Percentiles rank a stretch among this genome's conserved stretches.
phyloP scores from a whole-genome alignment of 2,888 invertebrate genomes.

The Apoda limacodes region DNA sequence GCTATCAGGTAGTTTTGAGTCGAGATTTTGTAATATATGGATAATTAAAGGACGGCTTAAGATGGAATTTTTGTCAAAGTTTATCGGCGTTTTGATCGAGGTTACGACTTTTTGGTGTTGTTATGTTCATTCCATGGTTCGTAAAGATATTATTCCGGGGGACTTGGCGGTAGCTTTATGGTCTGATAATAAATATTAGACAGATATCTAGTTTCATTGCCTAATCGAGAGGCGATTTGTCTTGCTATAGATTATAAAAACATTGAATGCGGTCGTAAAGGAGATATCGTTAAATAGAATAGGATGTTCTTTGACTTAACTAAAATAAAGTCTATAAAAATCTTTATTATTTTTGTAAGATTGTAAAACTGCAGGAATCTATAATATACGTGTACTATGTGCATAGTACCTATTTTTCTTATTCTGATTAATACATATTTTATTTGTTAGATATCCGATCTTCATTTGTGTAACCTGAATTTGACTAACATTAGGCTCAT shows the following conservation, averaged over 20 bases:
- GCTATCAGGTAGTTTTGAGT: slow-evolving; percentile 61
- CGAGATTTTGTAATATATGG: slow-evolving; percentile 63
- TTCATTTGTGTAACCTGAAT: no score
- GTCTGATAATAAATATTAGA: slow-evolving; percentile 35
- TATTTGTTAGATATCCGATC: no score
- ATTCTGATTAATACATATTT: no score
- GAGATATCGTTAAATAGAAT: slow-evolving; percentile 41
- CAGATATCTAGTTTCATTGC: slow-evolving; percentile 34
- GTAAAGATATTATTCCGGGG: slow-evolving; percentile 35
- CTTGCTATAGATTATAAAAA: slow-evolving; percentile 57
- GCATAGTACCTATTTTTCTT: no score
- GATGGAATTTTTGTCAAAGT: slow-evolving; percentile 68
- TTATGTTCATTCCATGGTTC: slow-evolving; percentile 29
- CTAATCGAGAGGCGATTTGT: slow-evolving; percentile 51
- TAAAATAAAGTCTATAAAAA: slow-evolving; percentile 20
- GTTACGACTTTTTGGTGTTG: slow-evolving; percentile 45
- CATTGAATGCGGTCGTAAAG: slow-evolving; percentile 45
- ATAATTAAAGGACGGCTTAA: slow-evolving; percentile 68
- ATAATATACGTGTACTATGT: no score
- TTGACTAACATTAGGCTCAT: no score
- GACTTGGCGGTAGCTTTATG: slow-evolving; percentile 61
- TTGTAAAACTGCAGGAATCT: no score
- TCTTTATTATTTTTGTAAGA: not conserved
- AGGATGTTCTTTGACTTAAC: slow-evolving; percentile 45
- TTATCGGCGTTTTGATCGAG: slow-evolving; percentile 67